Percentiles rank a stretch among this genome's conserved stretches.
phyloP scores from a whole-genome alignment of 1,140 invertebrate species.

The Drosophila kepulauana region DNA sequence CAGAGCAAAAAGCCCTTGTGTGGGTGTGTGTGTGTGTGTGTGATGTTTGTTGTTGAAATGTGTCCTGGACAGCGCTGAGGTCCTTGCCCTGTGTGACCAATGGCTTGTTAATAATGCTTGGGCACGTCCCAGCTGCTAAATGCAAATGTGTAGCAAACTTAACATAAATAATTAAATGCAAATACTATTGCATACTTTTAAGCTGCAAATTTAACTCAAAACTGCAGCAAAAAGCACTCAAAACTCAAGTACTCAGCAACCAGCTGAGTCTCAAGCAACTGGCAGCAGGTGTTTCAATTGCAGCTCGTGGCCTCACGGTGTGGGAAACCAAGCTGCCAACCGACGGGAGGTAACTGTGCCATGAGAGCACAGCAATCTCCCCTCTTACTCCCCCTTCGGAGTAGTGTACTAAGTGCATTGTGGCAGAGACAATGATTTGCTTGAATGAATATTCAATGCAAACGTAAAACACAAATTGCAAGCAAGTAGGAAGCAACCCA shows the following conservation, averaged over 20 bases:
- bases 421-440: constrained; percentile 50
- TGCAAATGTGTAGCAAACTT: constrained; percentile 9
- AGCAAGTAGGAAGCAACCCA: constrained; percentile 72
- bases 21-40: background rate
- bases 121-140: constrained; percentile 23
- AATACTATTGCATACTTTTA: constrained; percentile 36
- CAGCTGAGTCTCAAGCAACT: background rate
- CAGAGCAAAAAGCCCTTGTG: constrained; percentile 2
- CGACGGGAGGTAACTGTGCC: constrained; percentile 50
- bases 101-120: constrained; percentile 51
- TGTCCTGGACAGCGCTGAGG: constrained; percentile 13
- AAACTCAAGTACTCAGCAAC: background rate
- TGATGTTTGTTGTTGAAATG: constrained; percentile 3
- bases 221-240: constrained; percentile 13
- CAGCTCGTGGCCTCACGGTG: constrained; percentile 39
- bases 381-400: too few species aligned
- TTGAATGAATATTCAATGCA: constrained; percentile 73
- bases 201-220: constrained; percentile 26
- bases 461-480: constrained; percentile 17
- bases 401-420: constrained; percentile 17
- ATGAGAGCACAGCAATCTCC: constrained; percentile 31
- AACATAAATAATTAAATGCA: constrained; percentile 20
- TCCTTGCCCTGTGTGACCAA: constrained; percentile 47
- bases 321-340: constrained; percentile 35
- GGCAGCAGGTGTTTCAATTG: constrained; percentile 41